Conservation (phyloP, 2,113 vertebrate genomes). For the Rhea pennata region DNA sequence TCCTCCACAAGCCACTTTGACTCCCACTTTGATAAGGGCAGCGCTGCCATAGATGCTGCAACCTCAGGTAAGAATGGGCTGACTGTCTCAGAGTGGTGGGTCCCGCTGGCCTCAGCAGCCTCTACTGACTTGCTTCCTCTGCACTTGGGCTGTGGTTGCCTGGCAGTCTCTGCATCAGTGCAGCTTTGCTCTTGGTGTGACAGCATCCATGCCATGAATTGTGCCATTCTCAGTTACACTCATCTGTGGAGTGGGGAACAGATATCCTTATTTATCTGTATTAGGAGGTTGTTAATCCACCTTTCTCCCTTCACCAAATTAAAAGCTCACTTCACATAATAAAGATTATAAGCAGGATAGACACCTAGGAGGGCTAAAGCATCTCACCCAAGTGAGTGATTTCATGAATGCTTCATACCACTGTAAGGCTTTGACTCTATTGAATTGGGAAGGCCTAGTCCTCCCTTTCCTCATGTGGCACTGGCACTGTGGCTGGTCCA, state of each 20-base stretch:
- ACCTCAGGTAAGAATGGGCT: not conserved
- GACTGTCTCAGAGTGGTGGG: not conserved
- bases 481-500: not conserved
- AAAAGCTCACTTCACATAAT: not conserved
- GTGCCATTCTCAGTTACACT: too few relatives aligned
- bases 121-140: too few relatives aligned
- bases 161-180: too few relatives aligned
- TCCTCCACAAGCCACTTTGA: not conserved
- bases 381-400: too few relatives aligned
- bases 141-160: too few relatives aligned
- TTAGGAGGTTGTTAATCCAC: not conserved
- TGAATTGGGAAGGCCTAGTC: not conserved
- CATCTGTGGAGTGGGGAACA: not conserved
- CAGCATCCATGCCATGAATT: too few relatives aligned
- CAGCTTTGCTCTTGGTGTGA: too few relatives aligned
- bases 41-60: not conserved
- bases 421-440: rapidly evolving
- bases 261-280: not conserved
- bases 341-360: not conserved
- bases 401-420: too few relatives aligned
- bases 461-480: not conserved
- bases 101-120: too few relatives aligned
- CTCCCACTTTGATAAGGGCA: not conserved
- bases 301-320: too few relatives aligned
- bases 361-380: too few relatives aligned